A percentile compares a stretch with the other conserved stretches of the same genome.
Evolutionary conservation across 2,888 invertebrate genomes (phyloP).

Genomic region (Tenodera sinensis): DNA sequence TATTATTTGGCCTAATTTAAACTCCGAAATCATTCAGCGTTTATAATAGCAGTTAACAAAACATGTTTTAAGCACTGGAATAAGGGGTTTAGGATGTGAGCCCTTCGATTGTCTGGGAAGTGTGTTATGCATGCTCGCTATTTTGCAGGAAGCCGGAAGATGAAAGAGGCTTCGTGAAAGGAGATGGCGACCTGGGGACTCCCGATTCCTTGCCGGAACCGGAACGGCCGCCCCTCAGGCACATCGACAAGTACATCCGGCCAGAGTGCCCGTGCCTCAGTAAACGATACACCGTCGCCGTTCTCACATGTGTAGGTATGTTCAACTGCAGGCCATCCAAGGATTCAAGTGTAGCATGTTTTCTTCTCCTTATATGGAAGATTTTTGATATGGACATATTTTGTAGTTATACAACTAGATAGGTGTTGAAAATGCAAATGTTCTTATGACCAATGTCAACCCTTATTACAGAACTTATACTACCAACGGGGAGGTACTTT

Average conservation of each 20-base stretch:
- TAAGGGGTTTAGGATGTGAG: too few relatives aligned
- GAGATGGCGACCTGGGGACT: constrained; percentile 33
- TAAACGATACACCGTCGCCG: constrained; percentile 82
- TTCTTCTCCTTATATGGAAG: not conserved
- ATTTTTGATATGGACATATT: not conserved
- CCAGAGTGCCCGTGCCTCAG: constrained; percentile 84
- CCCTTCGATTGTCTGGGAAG: not conserved
- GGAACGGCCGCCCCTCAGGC: constrained; percentile 77
- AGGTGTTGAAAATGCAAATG: not conserved
- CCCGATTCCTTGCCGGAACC: constrained; percentile 75
- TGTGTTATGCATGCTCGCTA: not conserved
- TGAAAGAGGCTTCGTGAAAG: constrained; percentile 45
- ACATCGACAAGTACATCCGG: constrained; percentile 81
- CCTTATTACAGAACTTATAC: too few relatives aligned
- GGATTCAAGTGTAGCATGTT: not conserved
- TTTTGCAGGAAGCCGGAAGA: constrained; percentile 39
- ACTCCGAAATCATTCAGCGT: too few relatives aligned
- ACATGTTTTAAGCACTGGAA: too few relatives aligned
- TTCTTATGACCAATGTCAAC: too few relatives aligned
- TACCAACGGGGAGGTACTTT: too few relatives aligned
- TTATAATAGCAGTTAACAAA: too few relatives aligned
- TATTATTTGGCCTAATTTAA: too few relatives aligned
- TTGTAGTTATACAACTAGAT: not conserved
- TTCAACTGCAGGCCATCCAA: not conserved
- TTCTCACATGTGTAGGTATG: constrained; percentile 74